Evolutionary conservation across 2,888 invertebrate species (phyloP), one percentile per base, ranked within the genome.

Genomic region (Thecocarcelia acutangulata): DNA sequence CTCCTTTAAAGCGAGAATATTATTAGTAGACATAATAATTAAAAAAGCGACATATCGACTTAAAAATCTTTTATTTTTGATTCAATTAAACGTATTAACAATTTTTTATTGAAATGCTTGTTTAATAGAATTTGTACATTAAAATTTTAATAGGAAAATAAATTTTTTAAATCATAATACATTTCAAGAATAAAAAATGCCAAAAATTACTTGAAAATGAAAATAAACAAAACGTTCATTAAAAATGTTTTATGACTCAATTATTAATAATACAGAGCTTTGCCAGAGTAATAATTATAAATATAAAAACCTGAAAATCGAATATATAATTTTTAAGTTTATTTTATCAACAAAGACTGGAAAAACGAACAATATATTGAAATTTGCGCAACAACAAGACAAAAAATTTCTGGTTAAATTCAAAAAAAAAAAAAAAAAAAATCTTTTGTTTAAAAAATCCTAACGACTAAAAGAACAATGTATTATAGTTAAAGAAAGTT

Each of bases 341-440:
- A 68, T 63, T 75, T 69, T 50, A 61, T 85, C 84, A 84, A 84
- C 84, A 84, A 85, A 85, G 85, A 85, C 85, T 84, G 85, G 85
- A 84, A 84, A 83, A 84, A 81, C 78, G 76, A 79, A 42, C 61
- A 54, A 75, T 28, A 17, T 17, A 66, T 58, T 52, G 48, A 15
- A 44, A 40, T 21, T 15, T n/a, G n/a, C n/a, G n/a, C n/a, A n/a
- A 33, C 37, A 54, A 73, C 11, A 28, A 19, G 15, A 46, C 12
- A 72, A 24, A 54, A 28, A 15, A 58, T 58, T 58, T 78, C 44
- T 59, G 50, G 50, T 37, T 72, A 66, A 72, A 59, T 66, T 64
- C 42, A 6, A 58, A 56, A n/a, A n/a, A n/a, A n/a, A n/a, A n/a
- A n/a, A n/a, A n/a, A n/a, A n/a, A n/a, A n/a, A n/a, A n/a, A n/a